Conservation (phyloP, 2,113 vertebrate genomes). For the Rhodinocichla rosea region DNA sequence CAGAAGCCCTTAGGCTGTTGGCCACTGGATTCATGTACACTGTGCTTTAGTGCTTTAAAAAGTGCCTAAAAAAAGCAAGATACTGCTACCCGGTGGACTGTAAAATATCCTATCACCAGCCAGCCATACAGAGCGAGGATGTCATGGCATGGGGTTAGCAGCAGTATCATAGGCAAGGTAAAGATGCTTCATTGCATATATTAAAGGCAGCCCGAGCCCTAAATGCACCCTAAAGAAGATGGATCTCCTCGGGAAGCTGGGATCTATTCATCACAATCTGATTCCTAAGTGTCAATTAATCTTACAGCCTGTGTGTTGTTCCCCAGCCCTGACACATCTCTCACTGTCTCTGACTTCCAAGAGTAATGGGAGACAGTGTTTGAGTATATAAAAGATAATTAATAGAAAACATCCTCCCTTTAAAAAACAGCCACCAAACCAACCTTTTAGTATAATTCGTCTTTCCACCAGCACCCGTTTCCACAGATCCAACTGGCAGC, state of each 20-base stretch:
- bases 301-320: conserved; percentile 36
- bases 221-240: conserved; percentile 25
- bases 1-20: conserved; percentile 39
- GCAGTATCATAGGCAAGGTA: conserved; percentile 33
- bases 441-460: background rate
- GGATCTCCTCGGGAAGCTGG: conserved; percentile 6
- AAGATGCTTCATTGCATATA: conserved; percentile 59
- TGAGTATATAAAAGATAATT: conserved; percentile 69
- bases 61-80: conserved; percentile 26
- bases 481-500: background rate
- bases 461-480: background rate
- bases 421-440: conserved; percentile 43
- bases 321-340: background rate
- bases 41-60: background rate
- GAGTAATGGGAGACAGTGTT: conserved; percentile 20
- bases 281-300: conserved; percentile 29
- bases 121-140: background rate
- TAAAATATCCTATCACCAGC: conserved; percentile 35
- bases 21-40: background rate
- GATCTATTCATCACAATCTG: conserved; percentile 37
- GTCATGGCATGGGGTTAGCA: conserved; percentile 31
- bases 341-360: conserved; percentile 41
- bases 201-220: conserved; percentile 56
- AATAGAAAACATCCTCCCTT: conserved; percentile 57
- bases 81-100: background rate